Percentiles rank a stretch among this genome's conserved stretches.
Evolutionary conservation across 2,113 vertebrate species (phyloP).

Genomic region (Desmodus rotundus): DNA sequence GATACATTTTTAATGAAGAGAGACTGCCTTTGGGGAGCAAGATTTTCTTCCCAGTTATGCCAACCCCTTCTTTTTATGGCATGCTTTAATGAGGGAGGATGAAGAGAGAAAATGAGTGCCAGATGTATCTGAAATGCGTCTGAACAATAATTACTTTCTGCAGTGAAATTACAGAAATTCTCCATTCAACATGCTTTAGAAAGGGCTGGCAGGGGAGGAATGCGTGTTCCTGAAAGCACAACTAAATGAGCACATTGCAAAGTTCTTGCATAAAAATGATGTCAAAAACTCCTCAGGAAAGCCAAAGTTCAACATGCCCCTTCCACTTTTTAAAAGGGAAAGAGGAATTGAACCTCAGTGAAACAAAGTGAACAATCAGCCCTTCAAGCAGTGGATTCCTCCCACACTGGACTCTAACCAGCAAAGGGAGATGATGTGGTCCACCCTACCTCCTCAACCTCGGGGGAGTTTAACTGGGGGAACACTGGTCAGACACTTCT

Average conservation of each 20-base stretch:
- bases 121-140: conserved; percentile 31
- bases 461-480: too few species aligned
- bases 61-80: conserved; percentile 45
- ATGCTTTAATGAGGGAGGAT: conserved; percentile 33
- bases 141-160: conserved; percentile 51
- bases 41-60: conserved; percentile 9
- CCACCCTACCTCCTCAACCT: not conserved
- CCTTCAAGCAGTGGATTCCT: not conserved
- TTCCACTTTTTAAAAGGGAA: not conserved
- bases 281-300: not conserved
- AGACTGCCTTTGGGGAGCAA: not conserved
- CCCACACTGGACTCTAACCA: not conserved
- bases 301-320: not conserved
- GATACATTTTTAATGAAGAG: not conserved
- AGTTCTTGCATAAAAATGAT: not conserved
- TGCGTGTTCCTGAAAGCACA: not conserved
- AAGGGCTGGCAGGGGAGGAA: not conserved
- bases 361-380: not conserved
- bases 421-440: not conserved
- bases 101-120: conserved; percentile 43
- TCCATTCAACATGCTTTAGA: not conserved
- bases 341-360: not conserved
- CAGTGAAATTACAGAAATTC: conserved; percentile 44
- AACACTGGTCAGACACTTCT: not conserved
- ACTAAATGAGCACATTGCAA: not conserved